phyloP scores from a whole-genome alignment of 2,888 invertebrate species.

The Andrena haemorrhoa region DNA sequence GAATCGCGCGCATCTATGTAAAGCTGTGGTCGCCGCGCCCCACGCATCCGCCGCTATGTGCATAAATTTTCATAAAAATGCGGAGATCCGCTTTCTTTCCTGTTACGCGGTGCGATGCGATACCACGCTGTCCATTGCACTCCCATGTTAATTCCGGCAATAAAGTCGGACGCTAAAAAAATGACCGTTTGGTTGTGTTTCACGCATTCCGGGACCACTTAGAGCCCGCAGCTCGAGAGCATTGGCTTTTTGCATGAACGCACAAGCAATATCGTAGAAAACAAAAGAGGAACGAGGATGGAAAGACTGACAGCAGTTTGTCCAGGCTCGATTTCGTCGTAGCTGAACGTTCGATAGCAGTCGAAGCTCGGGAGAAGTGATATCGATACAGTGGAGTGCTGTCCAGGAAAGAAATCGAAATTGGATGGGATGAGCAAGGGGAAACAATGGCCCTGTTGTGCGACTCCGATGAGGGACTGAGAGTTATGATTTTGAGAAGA shows the following conservation, averaged over 20 bases:
- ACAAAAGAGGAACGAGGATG: neutral
- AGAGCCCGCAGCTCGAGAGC: neutral
- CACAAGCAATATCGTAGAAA: neutral
- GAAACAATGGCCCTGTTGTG: neutral
- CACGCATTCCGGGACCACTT: conserved; percentile 3
- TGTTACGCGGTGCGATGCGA: conserved; percentile 51
- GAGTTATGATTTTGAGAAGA: neutral
- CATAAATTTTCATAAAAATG: conserved; percentile 55
- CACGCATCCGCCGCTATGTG: conserved; percentile 32
- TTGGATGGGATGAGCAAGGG: neutral
- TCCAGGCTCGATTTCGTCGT: neutral
- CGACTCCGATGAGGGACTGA: neutral
- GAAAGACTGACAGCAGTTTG: neutral
- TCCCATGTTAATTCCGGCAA: conserved; percentile 56
- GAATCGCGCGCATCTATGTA: conserved; percentile 23
- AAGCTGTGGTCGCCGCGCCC: conserved; percentile 6
- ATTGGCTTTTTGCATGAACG: neutral
- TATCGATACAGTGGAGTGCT: neutral
- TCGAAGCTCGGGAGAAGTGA: neutral
- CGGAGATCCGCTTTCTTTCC: conserved; percentile 59
- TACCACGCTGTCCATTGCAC: conserved; percentile 31
- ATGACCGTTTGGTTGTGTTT: conserved; percentile 18
- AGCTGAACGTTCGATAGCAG: neutral
- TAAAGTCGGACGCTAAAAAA: conserved; percentile 37
- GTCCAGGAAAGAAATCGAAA: neutral